These are phyloP conservation scores for Tipula unca DNA, from an alignment of 2,888 invertebrate genomes.

Conservation along the genomic window DNA sequence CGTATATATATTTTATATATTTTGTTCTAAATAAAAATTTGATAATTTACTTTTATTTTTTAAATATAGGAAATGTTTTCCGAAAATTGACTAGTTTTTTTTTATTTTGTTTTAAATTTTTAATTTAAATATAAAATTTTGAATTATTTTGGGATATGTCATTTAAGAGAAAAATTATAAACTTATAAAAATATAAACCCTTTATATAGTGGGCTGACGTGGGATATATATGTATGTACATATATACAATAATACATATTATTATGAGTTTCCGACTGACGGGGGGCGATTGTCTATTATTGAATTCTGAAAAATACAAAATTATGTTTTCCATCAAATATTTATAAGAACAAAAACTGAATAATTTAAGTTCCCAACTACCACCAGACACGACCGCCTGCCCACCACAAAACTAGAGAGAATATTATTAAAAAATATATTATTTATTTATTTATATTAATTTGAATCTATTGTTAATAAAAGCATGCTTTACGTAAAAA, in stretches of 20 bases:
- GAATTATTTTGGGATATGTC: neutral
- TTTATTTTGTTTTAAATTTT: neutral
- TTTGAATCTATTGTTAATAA: neutral
- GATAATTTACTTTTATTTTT: neutral
- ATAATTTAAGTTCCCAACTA: neutral
- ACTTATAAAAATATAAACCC: neutral
- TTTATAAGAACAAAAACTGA: neutral
- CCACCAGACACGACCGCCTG: neutral
- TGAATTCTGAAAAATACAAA: neutral
- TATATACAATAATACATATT: neutral
- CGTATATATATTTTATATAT: neutral
- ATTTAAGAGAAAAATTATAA: neutral
- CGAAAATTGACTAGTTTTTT: conserved; percentile 9
- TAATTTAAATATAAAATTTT: neutral
- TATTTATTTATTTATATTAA: neutral
- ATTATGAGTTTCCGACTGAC: neutral
- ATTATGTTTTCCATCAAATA: neutral
- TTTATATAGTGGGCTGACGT: neutral
- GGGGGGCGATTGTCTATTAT: neutral
- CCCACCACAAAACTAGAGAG: neutral
- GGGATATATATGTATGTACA: neutral
- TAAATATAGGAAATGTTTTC: conserved; percentile 8
- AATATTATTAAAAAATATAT: neutral
- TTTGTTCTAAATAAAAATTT: neutral
- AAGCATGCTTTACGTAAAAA: neutral